Conservation (phyloP, 2,797 vertebrate species). For the Babyrousa celebensis region DNA sequence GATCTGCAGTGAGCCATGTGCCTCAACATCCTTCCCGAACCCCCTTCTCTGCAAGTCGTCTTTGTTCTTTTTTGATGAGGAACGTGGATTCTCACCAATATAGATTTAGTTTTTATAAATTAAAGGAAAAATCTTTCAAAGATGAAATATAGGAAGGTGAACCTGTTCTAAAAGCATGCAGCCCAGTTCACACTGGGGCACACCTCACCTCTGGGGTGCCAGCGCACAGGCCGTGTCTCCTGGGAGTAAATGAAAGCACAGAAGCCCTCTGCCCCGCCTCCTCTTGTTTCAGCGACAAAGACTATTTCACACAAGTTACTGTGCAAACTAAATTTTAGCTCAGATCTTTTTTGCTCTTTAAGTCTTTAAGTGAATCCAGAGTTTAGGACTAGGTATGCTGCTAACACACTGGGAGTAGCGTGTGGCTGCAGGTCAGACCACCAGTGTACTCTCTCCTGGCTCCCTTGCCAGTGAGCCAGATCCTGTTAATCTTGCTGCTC, state of each 20-base stretch:
- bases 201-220: neutral
- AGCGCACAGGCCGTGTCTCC: fast-evolving
- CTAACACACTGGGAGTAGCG: fast-evolving
- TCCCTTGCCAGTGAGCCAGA: neutral
- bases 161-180: neutral
- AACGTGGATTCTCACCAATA: conserved; percentile 30
- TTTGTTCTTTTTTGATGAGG: neutral
- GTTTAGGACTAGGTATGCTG: neutral
- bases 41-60: neutral
- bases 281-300: neutral
- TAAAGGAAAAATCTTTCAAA: conserved; percentile 12
- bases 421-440: neutral
- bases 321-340: neutral
- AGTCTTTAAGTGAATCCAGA: neutral
- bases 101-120: neutral
- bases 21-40: neutral
- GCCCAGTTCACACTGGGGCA: neutral
- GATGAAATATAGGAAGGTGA: neutral
- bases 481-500: fast-evolving
- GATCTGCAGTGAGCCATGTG: neutral
- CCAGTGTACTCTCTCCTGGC: neutral
- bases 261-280: neutral
- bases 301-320: neutral
- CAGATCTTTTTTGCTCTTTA: neutral
- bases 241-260: neutral